Conservation (phyloP, 2,888 invertebrate genomes). For the Willowsia nigromaculata region DNA sequence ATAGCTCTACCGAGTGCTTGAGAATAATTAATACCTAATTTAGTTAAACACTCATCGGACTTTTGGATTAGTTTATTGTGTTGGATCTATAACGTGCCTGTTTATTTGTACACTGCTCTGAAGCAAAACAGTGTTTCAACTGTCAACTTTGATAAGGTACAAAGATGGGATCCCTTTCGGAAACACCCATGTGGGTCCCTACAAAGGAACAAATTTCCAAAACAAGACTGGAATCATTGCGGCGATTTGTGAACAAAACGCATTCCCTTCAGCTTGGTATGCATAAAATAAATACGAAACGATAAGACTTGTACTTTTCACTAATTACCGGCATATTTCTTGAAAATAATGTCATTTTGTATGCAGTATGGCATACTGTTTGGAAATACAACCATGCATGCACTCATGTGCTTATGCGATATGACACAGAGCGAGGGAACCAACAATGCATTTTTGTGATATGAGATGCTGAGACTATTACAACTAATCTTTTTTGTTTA, state of each 20-base stretch:
- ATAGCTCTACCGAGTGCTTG: no score
- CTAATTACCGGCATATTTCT: background rate
- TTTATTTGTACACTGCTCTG: background rate
- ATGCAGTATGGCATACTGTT: no score
- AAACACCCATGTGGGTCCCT: constrained; percentile 76
- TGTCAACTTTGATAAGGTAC: background rate
- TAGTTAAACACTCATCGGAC: no score
- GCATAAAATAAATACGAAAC: background rate
- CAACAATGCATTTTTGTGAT: background rate
- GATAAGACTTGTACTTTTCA: background rate
- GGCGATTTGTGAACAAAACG: constrained; percentile 75
- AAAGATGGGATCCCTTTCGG: constrained; percentile 71
- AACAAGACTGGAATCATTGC: constrained; percentile 72
- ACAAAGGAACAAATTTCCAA: constrained; percentile 60
- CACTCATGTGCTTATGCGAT: no score
- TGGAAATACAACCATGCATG: no score
- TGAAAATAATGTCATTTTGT: background rate
- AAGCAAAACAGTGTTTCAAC: background rate
- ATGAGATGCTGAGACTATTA: background rate
- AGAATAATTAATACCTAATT: no score
- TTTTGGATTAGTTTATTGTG: no score
- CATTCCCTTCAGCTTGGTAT: constrained; percentile 76
- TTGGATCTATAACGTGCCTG: no score
- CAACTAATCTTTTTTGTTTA: constrained; percentile 43
- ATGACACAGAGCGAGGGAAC: no score